phyloP scores from a whole-genome alignment of 2,888 invertebrate genomes.

The Amorpha juglandis region DNA sequence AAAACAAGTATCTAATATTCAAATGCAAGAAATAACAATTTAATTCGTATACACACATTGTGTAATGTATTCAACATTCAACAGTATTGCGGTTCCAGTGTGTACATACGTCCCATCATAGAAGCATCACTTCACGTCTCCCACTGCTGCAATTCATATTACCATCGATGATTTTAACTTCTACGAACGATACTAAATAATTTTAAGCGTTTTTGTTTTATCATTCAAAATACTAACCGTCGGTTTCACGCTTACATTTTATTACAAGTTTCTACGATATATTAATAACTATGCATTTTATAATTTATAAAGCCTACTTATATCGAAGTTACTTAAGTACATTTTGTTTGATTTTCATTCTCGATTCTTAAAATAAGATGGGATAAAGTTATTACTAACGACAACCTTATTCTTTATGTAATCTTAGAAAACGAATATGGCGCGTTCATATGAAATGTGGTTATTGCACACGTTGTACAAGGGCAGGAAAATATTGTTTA shows the following conservation, averaged over 20 bases:
- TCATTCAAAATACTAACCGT: slow-evolving; percentile 73
- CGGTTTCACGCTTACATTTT: slow-evolving; percentile 70
- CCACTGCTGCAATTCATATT: slow-evolving; percentile 26
- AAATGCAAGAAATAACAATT: slow-evolving; percentile 68
- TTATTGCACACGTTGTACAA: slow-evolving; percentile 59
- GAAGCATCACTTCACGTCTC: slow-evolving; percentile 40
- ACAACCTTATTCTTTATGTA: slow-evolving; percentile 74
- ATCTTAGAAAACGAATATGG: slow-evolving; percentile 62
- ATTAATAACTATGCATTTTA: slow-evolving; percentile 76
- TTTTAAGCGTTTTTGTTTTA: slow-evolving; percentile 68
- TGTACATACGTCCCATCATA: slow-evolving; percentile 51
- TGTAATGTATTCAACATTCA: slow-evolving; percentile 47
- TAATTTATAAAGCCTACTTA: slow-evolving; percentile 84
- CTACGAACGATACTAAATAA: slow-evolving; percentile 71
- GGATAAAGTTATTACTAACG: slow-evolving; percentile 73
- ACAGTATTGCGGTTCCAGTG: slow-evolving; percentile 47
- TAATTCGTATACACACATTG: slow-evolving; percentile 75
- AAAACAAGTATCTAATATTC: slow-evolving; percentile 46
- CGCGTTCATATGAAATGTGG: slow-evolving; percentile 48
- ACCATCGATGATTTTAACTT: slow-evolving; percentile 28
- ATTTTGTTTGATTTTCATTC: slow-evolving; percentile 79
- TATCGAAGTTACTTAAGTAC: slow-evolving; percentile 82
- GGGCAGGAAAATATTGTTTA: slow-evolving; percentile 38
- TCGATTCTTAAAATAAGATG: slow-evolving; percentile 73
- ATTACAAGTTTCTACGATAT: slow-evolving; percentile 76